These are phyloP conservation scores for Euplagia quadripunctaria DNA, from an alignment of 2,888 invertebrate genomes.

Conservation along the genomic window DNA sequence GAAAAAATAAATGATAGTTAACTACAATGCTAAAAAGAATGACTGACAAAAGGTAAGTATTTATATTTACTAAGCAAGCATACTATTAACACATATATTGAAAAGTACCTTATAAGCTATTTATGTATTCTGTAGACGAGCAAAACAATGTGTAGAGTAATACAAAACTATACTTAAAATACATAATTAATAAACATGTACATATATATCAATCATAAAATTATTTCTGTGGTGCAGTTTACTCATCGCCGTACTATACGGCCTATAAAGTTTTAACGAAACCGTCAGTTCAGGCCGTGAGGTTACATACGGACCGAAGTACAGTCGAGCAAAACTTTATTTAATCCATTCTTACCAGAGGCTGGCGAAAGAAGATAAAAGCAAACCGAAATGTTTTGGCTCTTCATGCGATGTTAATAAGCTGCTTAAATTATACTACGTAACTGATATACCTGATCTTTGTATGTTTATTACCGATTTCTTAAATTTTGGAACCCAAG, in stretches of 20 bases:
- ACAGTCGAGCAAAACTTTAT: constrained; percentile 24
- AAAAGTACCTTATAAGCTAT: no score
- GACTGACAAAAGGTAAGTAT: no score
- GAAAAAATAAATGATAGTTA: no score
- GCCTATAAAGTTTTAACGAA: constrained; percentile 43
- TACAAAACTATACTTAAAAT: no score
- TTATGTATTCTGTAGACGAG: no score
- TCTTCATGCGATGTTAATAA: background rate
- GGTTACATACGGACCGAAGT: constrained; percentile 24
- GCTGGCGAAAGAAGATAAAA: background rate
- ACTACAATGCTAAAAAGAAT: no score
- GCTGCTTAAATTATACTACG: no score
- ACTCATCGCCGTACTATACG: constrained; percentile 43
- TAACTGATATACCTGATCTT: background rate
- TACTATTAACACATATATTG: no score
- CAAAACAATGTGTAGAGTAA: no score
- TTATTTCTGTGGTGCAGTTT: constrained; percentile 28
- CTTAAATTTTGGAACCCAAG: background rate
- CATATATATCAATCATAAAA: constrained; percentile 13
- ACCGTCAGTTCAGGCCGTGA: constrained; percentile 37
- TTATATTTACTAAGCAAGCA: no score
- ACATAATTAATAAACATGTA: background rate
- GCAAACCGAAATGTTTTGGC: background rate
- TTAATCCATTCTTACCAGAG: background rate
- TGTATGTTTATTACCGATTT: background rate